Evolutionary conservation across 2,113 vertebrate species (phyloP).

Genomic region (Odocoileus hemionus): DNA sequence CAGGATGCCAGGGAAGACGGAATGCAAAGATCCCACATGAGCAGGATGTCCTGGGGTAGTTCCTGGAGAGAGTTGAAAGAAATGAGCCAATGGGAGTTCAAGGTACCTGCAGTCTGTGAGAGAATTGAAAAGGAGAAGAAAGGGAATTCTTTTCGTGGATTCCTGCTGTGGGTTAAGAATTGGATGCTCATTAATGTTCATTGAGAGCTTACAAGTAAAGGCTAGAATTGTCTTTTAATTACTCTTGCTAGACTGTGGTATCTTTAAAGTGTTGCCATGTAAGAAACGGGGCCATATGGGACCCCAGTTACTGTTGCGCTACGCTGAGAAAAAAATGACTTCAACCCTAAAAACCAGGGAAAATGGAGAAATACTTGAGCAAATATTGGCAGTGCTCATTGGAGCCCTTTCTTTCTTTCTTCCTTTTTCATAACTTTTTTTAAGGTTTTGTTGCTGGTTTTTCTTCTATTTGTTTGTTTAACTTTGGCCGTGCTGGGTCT

Average conservation of each 20-base stretch:
- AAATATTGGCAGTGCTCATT: not conserved
- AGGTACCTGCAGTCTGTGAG: not conserved
- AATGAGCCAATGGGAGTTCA: not conserved
- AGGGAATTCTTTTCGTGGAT: constrained; percentile 5
- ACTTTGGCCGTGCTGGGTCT: not conserved
- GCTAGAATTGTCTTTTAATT: constrained; percentile 51
- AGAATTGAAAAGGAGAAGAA: not conserved
- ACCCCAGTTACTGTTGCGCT: not conserved
- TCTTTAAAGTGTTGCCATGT: constrained; percentile 39
- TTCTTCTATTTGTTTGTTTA: not conserved
- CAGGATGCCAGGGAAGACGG: not conserved
- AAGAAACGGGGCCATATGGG: constrained; percentile 36
- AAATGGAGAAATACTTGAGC: not conserved
- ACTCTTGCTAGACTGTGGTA: constrained; percentile 32
- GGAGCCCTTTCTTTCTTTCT: not conserved
- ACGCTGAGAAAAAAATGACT: not conserved
- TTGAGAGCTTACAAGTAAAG: constrained; percentile 5
- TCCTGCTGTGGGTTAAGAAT: constrained; percentile 53
- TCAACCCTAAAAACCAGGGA: not conserved
- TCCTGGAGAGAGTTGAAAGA: not conserved
- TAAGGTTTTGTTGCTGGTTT: not conserved
- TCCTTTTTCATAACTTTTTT: not conserved
- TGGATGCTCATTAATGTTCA: constrained; percentile 43
- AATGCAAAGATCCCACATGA: not conserved
- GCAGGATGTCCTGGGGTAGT: not conserved